These are phyloP conservation scores for Neocrepidodera transversa DNA, from an alignment of 2,888 invertebrate species.

Conservation along the genomic window DNA sequence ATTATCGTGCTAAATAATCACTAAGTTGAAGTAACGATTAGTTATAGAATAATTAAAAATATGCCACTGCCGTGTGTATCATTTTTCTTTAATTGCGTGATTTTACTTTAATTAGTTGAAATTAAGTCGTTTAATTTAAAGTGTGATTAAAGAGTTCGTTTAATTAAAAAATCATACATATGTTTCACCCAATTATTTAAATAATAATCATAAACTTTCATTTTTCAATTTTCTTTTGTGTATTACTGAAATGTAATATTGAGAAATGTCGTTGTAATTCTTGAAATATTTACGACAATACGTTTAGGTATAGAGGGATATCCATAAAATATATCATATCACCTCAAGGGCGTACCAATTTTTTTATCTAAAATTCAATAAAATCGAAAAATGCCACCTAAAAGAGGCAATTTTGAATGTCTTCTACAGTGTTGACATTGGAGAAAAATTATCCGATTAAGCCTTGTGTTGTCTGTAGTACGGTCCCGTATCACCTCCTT, in stretches of 20 bases:
- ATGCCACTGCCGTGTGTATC: constrained; percentile 19
- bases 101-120: constrained; percentile 24
- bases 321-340: constrained; percentile 6
- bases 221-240: constrained; percentile 2
- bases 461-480: no score
- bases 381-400: no score
- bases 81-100: constrained; percentile 30
- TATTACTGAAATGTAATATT: constrained; percentile 15
- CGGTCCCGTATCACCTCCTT: no score
- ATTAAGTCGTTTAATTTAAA: constrained; percentile 28
- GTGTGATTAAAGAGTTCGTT: constrained; percentile 26
- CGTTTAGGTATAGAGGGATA: constrained; percentile 1
- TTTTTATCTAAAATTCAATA: no score
- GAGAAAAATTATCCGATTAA: no score
- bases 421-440: no score
- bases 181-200: not conserved
- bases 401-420: no score
- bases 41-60: constrained; percentile 32
- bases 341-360: not conserved
- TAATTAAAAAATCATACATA: constrained; percentile 3
- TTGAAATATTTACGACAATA: constrained; percentile 11
- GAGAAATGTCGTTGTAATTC: constrained; percentile 7
- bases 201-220: not conserved
- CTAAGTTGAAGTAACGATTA: constrained; percentile 29
- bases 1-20: constrained; percentile 27